Evolutionary conservation across 2,113 vertebrate species (phyloP), one percentile per base, ranked within the genome.

Genomic region (Aldabrachelys gigantea): DNA sequence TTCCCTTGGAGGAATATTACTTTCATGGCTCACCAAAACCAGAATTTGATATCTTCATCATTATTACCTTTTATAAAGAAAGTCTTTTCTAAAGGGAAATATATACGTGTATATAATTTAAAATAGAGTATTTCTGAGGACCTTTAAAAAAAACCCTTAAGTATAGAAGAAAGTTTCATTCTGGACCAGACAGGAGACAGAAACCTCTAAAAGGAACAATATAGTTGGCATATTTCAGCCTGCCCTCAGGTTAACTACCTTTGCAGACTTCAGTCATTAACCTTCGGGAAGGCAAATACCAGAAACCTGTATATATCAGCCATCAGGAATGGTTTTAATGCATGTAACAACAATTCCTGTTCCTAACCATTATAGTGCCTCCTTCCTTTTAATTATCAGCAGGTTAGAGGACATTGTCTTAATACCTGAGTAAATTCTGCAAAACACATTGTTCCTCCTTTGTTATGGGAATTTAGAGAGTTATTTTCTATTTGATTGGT

Each of bases 1-100:
- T 96, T 97, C 88, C 92, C 91, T 81, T 95, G 96, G 94, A 96
- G 88, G 59, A 96, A 93, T 94, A 97, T 97, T 88, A 95, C 53
- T 96, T 93, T 93, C 91, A 54, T 69, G 59, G 80, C 88, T 92
- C 92, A 21, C n/a, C 65, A 96, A 94, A 97, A 94, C 76, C 96
- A 86, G 94, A 96, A 96, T 93, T 95, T 16, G 0, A 81, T 95
- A 93, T 91, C 85, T 93, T 95, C 88, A 87, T 92, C 94, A 93
- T 95, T 95, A 92, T 44, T 69, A 75, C 87, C 87, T 92, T 94
- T 92, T 75, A 93, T 88, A 94, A 96, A 59, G 52, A 81, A 11
- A 5, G 25, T 4, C 8, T 53, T 84, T 90, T 93, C 65, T 96
- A 82, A 75, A 91, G 82, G 88, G 54, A 94, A 89, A 87, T 59